Conservation (phyloP, 2,113 vertebrate genomes). For the Notechis scutatus region DNA sequence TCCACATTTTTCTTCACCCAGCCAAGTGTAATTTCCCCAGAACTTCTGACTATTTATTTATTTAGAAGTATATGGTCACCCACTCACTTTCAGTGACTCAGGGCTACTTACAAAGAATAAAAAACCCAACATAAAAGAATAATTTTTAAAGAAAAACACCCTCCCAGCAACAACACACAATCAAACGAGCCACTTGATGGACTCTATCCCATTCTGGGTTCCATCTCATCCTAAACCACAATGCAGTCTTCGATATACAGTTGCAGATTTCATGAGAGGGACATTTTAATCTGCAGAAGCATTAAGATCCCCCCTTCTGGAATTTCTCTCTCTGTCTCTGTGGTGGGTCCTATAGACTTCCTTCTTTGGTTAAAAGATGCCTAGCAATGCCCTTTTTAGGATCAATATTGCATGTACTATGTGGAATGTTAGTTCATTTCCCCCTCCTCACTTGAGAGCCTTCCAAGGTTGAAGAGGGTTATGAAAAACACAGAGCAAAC, state of each 20-base stretch:
- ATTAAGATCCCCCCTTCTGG: background rate
- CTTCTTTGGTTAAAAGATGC: constrained; percentile 63
- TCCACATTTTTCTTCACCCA: background rate
- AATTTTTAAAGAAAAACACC: background rate
- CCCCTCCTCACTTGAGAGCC: constrained; percentile 25
- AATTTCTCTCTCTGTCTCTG: background rate
- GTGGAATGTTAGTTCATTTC: constrained; percentile 17
- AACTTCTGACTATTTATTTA: background rate
- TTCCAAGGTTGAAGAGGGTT: background rate
- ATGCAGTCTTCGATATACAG: background rate
- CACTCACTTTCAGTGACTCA: background rate
- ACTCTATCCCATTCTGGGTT: background rate
- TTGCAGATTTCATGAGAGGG: constrained; percentile 1
- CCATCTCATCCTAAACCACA: background rate
- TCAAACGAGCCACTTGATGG: background rate
- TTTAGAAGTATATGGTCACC: background rate
- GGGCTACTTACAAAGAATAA: background rate
- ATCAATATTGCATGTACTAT: constrained; percentile 23
- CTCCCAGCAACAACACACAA: background rate
- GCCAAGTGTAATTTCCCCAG: background rate
- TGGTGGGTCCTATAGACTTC: background rate
- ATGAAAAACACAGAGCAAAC: background rate
- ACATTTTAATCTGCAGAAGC: constrained; percentile 10
- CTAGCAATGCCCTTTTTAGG: constrained; percentile 63
- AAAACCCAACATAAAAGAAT: background rate